A percentile compares a stretch with the other conserved stretches of the same genome.
Evolutionary conservation across 2,113 vertebrate genomes (phyloP).

Genomic region (Mormoops blainvillei): DNA sequence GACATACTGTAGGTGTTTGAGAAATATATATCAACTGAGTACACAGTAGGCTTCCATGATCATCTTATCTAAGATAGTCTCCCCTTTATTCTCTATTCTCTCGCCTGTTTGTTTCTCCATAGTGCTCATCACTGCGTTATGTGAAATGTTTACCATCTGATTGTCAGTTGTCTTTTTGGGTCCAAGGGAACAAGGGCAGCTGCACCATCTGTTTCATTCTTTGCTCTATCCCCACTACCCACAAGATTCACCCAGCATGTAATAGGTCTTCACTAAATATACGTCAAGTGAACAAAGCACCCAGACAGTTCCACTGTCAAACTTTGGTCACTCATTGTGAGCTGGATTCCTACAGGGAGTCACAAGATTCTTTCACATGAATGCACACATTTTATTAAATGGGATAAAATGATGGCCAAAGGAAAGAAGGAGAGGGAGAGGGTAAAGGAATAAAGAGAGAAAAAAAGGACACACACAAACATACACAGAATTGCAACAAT

Average conservation of each 20-base stretch:
- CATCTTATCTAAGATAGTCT: background rate
- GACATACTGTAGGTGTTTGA: background rate
- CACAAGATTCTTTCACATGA: background rate
- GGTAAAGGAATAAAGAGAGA: background rate
- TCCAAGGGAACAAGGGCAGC: background rate
- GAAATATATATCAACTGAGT: background rate
- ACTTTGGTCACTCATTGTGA: background rate
- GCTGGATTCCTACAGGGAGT: background rate
- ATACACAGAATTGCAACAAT: background rate
- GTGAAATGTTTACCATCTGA: background rate
- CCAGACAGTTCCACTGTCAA: background rate
- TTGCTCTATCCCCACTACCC: background rate
- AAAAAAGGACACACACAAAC: background rate
- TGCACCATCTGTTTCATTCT: background rate
- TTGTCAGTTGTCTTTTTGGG: background rate
- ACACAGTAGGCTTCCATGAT: accelerated
- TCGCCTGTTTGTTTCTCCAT: accelerated
- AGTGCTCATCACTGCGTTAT: accelerated
- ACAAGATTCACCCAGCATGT: accelerated
- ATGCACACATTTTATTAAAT: background rate
- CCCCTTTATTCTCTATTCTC: background rate
- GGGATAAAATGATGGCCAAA: background rate
- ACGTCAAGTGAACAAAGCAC: background rate
- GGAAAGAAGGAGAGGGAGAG: background rate
- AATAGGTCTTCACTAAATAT: background rate